Conservation (phyloP, 2,888 invertebrate species). For the Harpalus rufipes region DNA sequence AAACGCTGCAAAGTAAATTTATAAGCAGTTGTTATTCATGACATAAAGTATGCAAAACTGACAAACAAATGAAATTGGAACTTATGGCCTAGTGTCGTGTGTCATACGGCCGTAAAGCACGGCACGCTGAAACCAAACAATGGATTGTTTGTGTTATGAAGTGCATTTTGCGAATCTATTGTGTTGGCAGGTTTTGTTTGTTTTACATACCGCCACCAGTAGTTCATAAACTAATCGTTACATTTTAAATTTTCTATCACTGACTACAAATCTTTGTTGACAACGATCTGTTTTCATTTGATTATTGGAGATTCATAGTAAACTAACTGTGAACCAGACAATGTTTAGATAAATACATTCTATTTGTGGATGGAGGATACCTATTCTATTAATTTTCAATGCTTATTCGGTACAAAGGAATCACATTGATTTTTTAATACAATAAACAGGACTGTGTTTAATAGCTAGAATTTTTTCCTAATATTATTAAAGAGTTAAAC, state of each 20-base stretch:
- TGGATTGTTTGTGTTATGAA: conserved; percentile 34
- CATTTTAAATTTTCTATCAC: conserved; percentile 15
- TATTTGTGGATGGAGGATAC: too few relatives aligned
- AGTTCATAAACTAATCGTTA: conserved; percentile 34
- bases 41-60: conserved; percentile 26
- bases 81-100: conserved; percentile 24
- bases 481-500: too few relatives aligned
- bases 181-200: conserved; percentile 31
- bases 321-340: neutral
- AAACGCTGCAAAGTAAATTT: conserved; percentile 6
- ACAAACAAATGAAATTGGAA: conserved; percentile 36
- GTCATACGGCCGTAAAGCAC: conserved; percentile 19
- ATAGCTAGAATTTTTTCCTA: too few relatives aligned
- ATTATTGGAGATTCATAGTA: too few relatives aligned
- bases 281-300: conserved; percentile 16
- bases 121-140: conserved; percentile 9
- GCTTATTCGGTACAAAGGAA: too few relatives aligned
- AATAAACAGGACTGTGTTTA: too few relatives aligned
- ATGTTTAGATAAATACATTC: too few relatives aligned
- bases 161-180: conserved; percentile 39
- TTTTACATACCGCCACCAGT: conserved; percentile 5
- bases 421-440: too few relatives aligned
- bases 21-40: conserved; percentile 28
- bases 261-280: conserved; percentile 26
- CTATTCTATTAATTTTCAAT: too few relatives aligned